Base-by-base conservation (phyloP, 1,140 invertebrate species). In the Cotesia glomerata region DNA sequence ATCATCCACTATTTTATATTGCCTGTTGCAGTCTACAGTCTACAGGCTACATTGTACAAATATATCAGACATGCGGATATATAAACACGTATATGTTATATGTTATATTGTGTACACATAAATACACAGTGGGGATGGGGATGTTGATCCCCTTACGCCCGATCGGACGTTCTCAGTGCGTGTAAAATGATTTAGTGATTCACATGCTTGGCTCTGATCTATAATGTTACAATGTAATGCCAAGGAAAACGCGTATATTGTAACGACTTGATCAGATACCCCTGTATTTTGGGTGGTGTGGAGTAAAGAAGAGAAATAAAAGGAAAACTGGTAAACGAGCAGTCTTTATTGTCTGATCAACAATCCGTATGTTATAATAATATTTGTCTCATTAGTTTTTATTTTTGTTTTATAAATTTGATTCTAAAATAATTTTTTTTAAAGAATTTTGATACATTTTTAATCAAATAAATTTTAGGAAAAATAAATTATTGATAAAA, bases 71-170 rank as follows among this genome's bases (percentile, higher is more conserved):
- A 36, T 26, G 74, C 61, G 62, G 36, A n/a, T 62, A 13, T 69
- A 67, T 26, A 66, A 26, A 73, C 14, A 74, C 54, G 51, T 70
- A 71, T 74, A 78, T 78, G 77, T 18, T 75, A 39, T 67, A 79
- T 5, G 26, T 14, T 32, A 5, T 18, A 0, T 16, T 62, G 34
- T 18, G 14, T 68, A 18, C 39, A 56, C 49, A 36, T 72, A 59
- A 52, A 67, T 13, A 64, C 56, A 39, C 26, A 66, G 11, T 34
- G 72, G 56, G 68, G 68, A 58, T 49, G 64, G 71, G 14, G 14
- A 7, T 26, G 80, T 79, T 82, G 79, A 82, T 83, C 80, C 83
- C 72, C 75, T 85, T 75, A 84, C 79, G 82, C 83, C 79, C 81
- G 80, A 85, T 83, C 82, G 56, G 14, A 62, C 56, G 49, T 65